Evolutionary conservation across 2,113 vertebrate genomes (phyloP).

Genomic region (Heloderma charlesbogerti): DNA sequence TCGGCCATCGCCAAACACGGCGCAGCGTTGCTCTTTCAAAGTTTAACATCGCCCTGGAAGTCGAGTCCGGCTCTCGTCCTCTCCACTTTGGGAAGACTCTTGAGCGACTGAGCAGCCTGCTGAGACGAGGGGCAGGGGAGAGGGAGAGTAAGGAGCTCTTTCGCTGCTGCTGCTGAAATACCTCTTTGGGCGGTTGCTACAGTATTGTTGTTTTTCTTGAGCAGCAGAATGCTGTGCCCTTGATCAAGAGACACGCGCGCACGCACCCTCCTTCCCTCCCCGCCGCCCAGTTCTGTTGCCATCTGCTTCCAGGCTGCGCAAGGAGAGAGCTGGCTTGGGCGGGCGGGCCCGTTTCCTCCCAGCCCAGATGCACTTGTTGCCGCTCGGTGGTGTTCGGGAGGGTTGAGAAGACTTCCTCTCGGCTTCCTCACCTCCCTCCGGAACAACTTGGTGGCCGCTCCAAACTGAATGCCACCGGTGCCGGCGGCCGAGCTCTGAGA

Average conservation of each 20-base stretch:
- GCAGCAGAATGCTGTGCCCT: too few species aligned
- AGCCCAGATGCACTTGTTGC: conserved; percentile 1
- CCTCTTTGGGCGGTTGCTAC: neutral
- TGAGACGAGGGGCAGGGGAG: too few species aligned
- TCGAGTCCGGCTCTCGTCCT: neutral
- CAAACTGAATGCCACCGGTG: conserved; percentile 45
- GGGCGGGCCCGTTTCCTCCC: neutral
- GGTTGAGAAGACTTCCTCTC: neutral
- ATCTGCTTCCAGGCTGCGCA: neutral
- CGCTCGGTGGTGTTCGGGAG: neutral
- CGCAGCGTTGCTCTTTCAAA: neutral
- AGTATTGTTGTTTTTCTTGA: neutral
- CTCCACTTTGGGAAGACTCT: neutral
- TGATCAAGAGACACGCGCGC: neutral
- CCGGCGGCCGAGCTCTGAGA: neutral
- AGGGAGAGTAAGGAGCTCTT: neutral
- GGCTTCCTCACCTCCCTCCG: neutral
- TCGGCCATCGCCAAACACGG: too few species aligned
- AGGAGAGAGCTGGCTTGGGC: neutral
- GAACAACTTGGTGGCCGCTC: neutral
- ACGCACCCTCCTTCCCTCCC: neutral
- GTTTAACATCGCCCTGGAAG: neutral
- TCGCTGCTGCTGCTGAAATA: neutral
- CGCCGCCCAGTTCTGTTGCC: neutral
- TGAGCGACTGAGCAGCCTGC: neutral